A percentile compares a stretch with the other conserved stretches of the same genome.
Evolutionary conservation across 2,113 vertebrate genomes (phyloP).

Genomic region (Nannobrachium achirus): DNA sequence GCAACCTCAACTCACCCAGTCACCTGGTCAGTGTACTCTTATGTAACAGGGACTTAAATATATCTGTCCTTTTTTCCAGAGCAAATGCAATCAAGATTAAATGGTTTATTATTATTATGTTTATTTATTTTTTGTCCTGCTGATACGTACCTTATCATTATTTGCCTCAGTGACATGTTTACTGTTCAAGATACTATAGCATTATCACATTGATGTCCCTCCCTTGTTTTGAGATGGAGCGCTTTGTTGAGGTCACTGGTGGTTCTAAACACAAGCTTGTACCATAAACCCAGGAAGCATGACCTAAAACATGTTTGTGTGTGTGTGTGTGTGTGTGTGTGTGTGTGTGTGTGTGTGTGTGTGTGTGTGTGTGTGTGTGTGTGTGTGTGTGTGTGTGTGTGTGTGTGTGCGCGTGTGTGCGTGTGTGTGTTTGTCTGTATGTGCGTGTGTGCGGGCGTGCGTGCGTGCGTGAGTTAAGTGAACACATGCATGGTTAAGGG

Average conservation of each 20-base stretch:
- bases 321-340: no score
- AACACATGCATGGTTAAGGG: slow-evolving; percentile 30
- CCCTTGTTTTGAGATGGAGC: not conserved
- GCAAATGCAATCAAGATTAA: slow-evolving; percentile 48
- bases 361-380: not conserved
- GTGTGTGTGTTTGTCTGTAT: not conserved
- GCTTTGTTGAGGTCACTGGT: no score
- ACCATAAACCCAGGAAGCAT: not conserved
- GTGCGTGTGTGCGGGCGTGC: not conserved
- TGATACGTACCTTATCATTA: slow-evolving; percentile 24
- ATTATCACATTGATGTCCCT: slow-evolving; percentile 25
- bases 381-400: not conserved
- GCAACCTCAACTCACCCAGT: not conserved
- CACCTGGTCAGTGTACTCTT: not conserved
- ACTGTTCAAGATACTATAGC: slow-evolving; percentile 16
- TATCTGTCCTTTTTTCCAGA: slow-evolving; percentile 29
- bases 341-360: not conserved
- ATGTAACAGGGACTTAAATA: slow-evolving; percentile 15
- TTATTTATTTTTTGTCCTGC: not conserved
- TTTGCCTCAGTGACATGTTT: not conserved
- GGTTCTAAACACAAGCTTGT: not conserved
- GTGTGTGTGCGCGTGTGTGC: not conserved
- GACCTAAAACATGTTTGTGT: no score
- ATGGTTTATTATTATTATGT: not conserved
- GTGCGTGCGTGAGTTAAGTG: not conserved